A percentile compares a stretch with the other conserved stretches of the same genome.
These are phyloP conservation scores for Euplexia lucipara DNA, from an alignment of 2,888 invertebrate genomes.

Conservation along the genomic window DNA sequence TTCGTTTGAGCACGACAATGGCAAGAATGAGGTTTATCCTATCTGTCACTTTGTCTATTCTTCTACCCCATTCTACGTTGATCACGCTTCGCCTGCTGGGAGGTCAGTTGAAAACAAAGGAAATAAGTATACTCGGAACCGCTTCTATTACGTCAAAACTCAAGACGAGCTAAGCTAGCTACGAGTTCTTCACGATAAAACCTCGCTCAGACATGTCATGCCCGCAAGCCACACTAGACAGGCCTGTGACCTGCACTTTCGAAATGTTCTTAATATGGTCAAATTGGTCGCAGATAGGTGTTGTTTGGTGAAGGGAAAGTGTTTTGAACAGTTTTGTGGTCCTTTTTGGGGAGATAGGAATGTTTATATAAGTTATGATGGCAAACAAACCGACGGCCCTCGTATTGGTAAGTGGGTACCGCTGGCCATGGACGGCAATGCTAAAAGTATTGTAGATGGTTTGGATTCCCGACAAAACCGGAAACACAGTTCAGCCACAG, in stretches of 20 bases:
- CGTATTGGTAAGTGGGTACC: not conserved
- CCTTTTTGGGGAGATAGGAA: slow-evolving; percentile 3
- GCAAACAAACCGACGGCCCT: not conserved
- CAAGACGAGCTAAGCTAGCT: slow-evolving; percentile 28
- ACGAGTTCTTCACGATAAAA: not conserved
- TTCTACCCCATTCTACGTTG: too few species aligned
- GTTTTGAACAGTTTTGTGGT: slow-evolving; percentile 29
- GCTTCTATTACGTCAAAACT: not conserved
- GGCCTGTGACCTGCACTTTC: slow-evolving; percentile 56
- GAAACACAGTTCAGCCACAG: not conserved
- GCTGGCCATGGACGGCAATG: not conserved
- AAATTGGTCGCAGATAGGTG: slow-evolving; percentile 53
- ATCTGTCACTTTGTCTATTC: too few species aligned
- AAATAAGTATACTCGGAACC: too few species aligned
- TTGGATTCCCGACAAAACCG: not conserved
- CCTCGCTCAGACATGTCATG: slow-evolving; percentile 29
- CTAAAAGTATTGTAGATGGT: not conserved
- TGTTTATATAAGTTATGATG: not conserved
- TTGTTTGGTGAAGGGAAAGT: slow-evolving; percentile 46
- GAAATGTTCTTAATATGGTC: slow-evolving; percentile 54
- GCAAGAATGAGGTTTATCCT: too few species aligned
- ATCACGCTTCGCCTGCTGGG: too few species aligned
- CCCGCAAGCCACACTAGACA: slow-evolving; percentile 57
- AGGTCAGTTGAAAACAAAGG: too few species aligned
- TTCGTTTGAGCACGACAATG: too few species aligned